Percentiles rank a stretch among this genome's conserved stretches.
phyloP scores from a whole-genome alignment of 37 sponge, comb jelly and placozoan species.

The Oscarella lobularis region DNA sequence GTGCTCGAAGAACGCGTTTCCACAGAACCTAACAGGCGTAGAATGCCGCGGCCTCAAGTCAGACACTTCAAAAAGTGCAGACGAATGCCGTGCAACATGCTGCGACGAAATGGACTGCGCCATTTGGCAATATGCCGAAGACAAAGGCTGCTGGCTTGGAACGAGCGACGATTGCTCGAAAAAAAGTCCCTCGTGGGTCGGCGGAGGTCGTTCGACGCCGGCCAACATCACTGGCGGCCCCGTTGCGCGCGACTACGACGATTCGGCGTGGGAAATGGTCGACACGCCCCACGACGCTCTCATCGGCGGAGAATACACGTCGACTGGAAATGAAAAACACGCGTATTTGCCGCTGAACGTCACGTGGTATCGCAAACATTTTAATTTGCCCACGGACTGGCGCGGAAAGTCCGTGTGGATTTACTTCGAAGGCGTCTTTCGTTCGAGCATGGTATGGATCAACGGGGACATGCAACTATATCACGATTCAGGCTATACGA shows the following conservation, averaged over 20 bases:
- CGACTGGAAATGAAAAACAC: neutral
- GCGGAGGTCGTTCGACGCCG: constrained; percentile 17
- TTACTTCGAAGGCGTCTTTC: constrained; percentile 42
- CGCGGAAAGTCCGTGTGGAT: constrained; percentile 28
- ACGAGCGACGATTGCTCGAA: constrained; percentile 24
- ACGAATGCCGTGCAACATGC: constrained; percentile 21
- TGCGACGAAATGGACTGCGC: constrained; percentile 26
- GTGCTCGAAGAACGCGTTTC: constrained; percentile 14
- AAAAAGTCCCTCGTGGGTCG: constrained; percentile 18
- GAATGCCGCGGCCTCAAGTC: constrained; percentile 20
- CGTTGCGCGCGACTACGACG: constrained; percentile 20
- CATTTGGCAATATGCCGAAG: constrained; percentile 25
- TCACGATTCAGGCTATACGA: constrained; percentile 41
- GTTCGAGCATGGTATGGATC: constrained; percentile 14
- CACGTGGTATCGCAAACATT: constrained; percentile 44
- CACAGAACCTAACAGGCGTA: constrained; percentile 14
- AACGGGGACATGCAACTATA: constrained; percentile 22
- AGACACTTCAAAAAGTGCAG: constrained; percentile 6
- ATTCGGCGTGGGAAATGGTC: constrained; percentile 33
- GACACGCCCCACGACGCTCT: constrained; percentile 36
- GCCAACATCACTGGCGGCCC: constrained; percentile 19
- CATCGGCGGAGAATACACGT: constrained; percentile 15
- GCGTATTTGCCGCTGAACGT: constrained; percentile 24
- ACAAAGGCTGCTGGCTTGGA: constrained; percentile 36
- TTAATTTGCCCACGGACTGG: constrained; percentile 37